These are phyloP conservation scores for Epinotia nisella DNA, from an alignment of 2,888 invertebrate species.

Conservation along the genomic window DNA sequence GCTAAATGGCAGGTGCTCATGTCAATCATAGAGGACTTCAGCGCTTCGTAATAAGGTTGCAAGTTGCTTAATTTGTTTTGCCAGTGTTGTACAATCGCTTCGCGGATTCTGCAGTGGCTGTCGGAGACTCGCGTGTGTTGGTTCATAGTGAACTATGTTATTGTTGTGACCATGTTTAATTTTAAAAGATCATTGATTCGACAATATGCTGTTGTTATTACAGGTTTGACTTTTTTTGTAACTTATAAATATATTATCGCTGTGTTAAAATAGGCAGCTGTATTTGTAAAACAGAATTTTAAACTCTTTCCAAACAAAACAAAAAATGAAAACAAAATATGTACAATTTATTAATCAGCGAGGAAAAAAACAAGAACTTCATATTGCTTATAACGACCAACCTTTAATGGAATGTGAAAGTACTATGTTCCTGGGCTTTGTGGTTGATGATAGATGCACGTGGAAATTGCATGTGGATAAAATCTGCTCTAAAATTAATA, in stretches of 20 bases:
- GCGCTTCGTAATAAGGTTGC: not conserved
- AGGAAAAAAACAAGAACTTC: too few relatives aligned
- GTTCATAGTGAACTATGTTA: constrained; percentile 15
- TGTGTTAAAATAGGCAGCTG: too few relatives aligned
- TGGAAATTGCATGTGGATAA: too few relatives aligned
- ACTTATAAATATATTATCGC: not conserved
- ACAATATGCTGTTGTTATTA: constrained; percentile 39
- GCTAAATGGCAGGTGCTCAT: constrained; percentile 5
- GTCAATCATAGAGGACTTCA: not conserved
- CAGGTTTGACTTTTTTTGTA: constrained; percentile 34
- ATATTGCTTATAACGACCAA: too few relatives aligned
- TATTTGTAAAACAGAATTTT: too few relatives aligned
- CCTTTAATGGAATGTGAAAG: too few relatives aligned
- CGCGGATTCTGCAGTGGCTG: constrained; percentile 10
- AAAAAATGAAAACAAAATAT: too few relatives aligned
- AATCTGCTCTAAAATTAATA: too few relatives aligned
- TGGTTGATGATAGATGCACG: too few relatives aligned
- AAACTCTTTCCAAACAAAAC: too few relatives aligned
- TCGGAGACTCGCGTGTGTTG: not conserved
- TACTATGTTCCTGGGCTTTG: too few relatives aligned
- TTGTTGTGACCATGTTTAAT: constrained; percentile 26
- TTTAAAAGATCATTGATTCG: constrained; percentile 34
- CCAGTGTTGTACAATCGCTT: not conserved
- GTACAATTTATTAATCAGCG: too few relatives aligned
- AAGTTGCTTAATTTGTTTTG: not conserved